Evolutionary conservation across 2,113 vertebrate species (phyloP).

Genomic region (Nettapus auritus): DNA sequence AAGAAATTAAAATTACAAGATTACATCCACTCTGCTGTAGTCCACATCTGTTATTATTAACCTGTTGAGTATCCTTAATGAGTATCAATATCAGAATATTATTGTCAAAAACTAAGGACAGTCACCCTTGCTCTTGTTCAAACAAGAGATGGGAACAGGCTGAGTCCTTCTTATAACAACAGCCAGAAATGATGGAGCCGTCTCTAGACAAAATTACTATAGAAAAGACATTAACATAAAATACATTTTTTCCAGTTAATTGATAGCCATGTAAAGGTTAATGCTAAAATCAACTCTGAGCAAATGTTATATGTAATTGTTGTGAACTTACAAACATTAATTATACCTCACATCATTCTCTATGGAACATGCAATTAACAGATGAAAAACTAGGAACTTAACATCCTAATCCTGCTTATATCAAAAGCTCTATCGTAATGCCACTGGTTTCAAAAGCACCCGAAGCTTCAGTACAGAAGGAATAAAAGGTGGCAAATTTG

Average conservation of each 20-base stretch:
- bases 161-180: background rate
- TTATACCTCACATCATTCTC: background rate
- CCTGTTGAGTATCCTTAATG: background rate
- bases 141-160: background rate
- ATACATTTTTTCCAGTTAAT: background rate
- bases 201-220: background rate
- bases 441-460: background rate
- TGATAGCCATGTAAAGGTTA: slow-evolving; percentile 32
- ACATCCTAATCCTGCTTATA: background rate
- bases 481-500: background rate
- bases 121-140: background rate
- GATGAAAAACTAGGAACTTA: background rate
- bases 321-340: background rate
- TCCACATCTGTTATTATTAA: background rate
- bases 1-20: background rate
- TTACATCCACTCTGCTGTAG: background rate
- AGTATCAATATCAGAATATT: background rate
- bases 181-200: background rate
- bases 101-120: background rate
- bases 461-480: background rate
- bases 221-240: background rate
- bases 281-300: slow-evolving; percentile 6
- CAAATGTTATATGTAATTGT: slow-evolving; percentile 26
- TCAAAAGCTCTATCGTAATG: background rate
- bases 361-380: background rate